Percentiles rank a stretch among this genome's conserved stretches.
These are phyloP conservation scores for Carlito syrichta DNA, from an alignment of 2,113 vertebrate genomes.

Conservation along the genomic window DNA sequence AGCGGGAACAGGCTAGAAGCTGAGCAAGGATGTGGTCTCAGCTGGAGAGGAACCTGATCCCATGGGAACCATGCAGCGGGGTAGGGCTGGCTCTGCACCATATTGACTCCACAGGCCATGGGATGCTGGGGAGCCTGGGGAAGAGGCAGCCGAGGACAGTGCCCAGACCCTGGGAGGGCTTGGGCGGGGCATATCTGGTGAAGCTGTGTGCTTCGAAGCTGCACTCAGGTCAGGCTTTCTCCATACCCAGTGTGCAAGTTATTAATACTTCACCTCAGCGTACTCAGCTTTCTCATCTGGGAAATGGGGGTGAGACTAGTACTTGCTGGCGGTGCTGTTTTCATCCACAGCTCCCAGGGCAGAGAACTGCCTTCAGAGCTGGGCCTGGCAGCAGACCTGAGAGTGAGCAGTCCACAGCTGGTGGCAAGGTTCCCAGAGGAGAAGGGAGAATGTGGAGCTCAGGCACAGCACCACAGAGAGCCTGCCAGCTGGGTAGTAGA, in stretches of 20 bases:
- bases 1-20: background rate
- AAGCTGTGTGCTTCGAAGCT: background rate
- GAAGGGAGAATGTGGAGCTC: background rate
- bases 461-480: background rate
- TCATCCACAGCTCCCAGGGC: background rate
- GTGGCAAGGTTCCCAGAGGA: background rate
- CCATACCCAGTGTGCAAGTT: too few relatives aligned
- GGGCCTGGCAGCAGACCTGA: background rate
- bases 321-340: background rate
- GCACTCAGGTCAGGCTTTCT: background rate
- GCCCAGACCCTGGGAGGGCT: background rate
- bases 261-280: background rate
- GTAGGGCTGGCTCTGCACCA: background rate
- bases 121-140: background rate
- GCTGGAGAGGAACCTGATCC: background rate
- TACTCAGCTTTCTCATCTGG: background rate
- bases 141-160: background rate
- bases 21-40: background rate
- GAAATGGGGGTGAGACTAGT: background rate
- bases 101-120: background rate
- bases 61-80: background rate
- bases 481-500: background rate
- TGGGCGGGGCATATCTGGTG: background rate
- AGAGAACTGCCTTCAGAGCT: background rate
- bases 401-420: background rate